A percentile compares a stretch with the other conserved stretches of the same genome.
These are phyloP conservation scores for Casuarius casuarius DNA, from an alignment of 2,113 vertebrate species.

Conservation along the genomic window DNA sequence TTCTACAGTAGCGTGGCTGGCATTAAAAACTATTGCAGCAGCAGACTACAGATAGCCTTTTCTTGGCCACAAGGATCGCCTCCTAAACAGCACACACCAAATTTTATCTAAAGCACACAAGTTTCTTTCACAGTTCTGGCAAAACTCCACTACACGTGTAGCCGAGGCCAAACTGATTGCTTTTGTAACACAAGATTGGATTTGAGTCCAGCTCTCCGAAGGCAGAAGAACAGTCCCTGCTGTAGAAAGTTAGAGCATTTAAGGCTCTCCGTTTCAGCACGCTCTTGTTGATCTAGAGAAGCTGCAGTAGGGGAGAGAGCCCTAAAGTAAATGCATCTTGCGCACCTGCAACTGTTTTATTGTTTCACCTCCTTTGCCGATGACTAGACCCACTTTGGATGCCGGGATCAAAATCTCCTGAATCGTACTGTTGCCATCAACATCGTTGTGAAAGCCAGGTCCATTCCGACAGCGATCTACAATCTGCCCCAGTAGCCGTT, in stretches of 20 bases:
- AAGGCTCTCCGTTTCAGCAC: constrained; percentile 48
- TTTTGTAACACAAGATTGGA: constrained; percentile 9
- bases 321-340: constrained; percentile 28
- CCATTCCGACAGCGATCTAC: constrained; percentile 98
- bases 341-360: constrained; percentile 97
- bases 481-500: constrained; percentile 94
- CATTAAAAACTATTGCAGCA: constrained; percentile 28
- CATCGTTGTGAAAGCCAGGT: constrained; percentile 91
- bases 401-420: constrained; percentile 97
- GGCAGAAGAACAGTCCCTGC: constrained; percentile 55
- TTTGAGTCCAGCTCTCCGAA: constrained; percentile 33
- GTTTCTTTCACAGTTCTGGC: background rate
- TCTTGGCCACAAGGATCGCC: background rate
- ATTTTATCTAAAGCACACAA: background rate
- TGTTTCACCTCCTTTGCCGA: constrained; percentile 98
- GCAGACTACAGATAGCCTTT: constrained; percentile 5
- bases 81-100: constrained; percentile 19
- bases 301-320: constrained; percentile 48
- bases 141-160: background rate
- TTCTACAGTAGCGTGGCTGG: constrained; percentile 2
- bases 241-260: constrained; percentile 54
- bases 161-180: background rate
- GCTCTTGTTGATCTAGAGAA: constrained; percentile 43
- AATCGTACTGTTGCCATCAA: constrained; percentile 90
- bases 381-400: constrained; percentile 98